These are phyloP conservation scores for Xestia xanthographa DNA, from an alignment of 2,888 invertebrate species.

Conservation along the genomic window DNA sequence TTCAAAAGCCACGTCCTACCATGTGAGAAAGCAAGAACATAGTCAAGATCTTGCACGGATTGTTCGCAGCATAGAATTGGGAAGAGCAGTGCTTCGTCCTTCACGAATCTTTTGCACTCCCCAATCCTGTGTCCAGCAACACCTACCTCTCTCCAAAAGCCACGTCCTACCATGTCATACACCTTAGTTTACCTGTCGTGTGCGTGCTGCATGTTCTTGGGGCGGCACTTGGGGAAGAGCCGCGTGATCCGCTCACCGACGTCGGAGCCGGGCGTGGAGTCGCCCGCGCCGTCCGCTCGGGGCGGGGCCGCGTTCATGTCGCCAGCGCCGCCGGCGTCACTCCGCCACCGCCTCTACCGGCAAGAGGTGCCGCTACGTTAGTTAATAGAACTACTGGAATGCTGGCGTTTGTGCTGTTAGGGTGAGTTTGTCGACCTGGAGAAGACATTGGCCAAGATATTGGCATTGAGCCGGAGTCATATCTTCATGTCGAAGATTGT, in stretches of 20 bases:
- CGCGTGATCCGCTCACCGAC: conserved; percentile 94
- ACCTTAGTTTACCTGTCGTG: conserved; percentile 82
- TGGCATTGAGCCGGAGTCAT: neutral
- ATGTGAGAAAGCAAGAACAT: conserved; percentile 3
- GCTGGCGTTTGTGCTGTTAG: neutral
- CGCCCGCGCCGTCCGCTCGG: conserved; percentile 88
- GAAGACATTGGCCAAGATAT: neutral
- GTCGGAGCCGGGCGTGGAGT: conserved; percentile 89
- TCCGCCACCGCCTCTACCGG: conserved; percentile 85
- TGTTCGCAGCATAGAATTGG: conserved; percentile 21
- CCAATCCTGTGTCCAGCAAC: conserved; percentile 6
- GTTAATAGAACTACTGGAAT: conserved; percentile 58
- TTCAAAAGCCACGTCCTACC: neutral
- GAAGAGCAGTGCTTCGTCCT: neutral
- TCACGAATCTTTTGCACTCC: neutral
- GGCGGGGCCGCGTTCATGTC: conserved; percentile 88
- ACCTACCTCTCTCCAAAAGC: conserved; percentile 33
- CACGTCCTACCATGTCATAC: conserved; percentile 45
- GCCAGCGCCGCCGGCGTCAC: conserved; percentile 80
- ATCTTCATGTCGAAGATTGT: neutral
- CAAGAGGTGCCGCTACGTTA: conserved; percentile 80
- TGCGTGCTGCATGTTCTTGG: conserved; percentile 90
- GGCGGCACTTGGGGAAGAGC: conserved; percentile 96
- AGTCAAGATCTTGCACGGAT: neutral
- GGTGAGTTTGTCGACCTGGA: conserved; percentile 10